Percentiles rank a stretch among this genome's conserved stretches.
Evolutionary conservation across 2,113 vertebrate species (phyloP).

Genomic region (Coturnix japonica): DNA sequence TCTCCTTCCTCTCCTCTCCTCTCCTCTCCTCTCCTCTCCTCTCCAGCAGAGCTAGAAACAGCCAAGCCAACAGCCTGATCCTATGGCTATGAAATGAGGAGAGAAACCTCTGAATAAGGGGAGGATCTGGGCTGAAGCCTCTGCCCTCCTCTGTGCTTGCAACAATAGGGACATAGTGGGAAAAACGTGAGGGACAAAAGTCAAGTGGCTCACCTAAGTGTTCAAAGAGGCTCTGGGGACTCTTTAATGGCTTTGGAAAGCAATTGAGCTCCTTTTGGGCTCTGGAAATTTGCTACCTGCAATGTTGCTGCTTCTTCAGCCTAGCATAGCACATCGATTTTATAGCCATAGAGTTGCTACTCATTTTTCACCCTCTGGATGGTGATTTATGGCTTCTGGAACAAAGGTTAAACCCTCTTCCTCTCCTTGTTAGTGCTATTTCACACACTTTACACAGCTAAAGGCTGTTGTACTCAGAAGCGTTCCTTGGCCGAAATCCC

Average conservation of each 20-base stretch:
- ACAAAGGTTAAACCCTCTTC: constrained; percentile 42
- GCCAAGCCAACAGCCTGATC: neutral
- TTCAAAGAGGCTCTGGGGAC: neutral
- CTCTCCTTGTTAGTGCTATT: constrained; percentile 29
- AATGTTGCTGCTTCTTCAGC: constrained; percentile 1
- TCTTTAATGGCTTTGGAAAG: constrained; percentile 10
- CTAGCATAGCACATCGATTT: neutral
- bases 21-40: no score
- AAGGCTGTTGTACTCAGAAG: neutral
- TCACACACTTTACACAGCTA: neutral
- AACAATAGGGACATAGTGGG: neutral
- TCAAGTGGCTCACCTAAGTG: neutral
- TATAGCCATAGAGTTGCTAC: neutral
- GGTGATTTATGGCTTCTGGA: constrained; percentile 27
- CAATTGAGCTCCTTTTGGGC: neutral
- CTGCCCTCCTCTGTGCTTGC: neutral
- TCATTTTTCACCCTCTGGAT: constrained; percentile 22
- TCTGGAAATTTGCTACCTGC: constrained; percentile 5
- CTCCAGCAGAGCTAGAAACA: neutral
- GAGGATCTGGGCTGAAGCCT: neutral
- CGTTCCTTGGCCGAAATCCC: neutral
- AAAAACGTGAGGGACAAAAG: neutral
- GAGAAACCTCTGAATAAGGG: neutral
- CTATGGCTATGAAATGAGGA: neutral
- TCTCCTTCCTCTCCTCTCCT: neutral